A percentile compares a stretch with the other conserved stretches of the same genome.
phyloP scores from a whole-genome alignment of 2,113 vertebrate species.

The Brevimyrus niger region DNA sequence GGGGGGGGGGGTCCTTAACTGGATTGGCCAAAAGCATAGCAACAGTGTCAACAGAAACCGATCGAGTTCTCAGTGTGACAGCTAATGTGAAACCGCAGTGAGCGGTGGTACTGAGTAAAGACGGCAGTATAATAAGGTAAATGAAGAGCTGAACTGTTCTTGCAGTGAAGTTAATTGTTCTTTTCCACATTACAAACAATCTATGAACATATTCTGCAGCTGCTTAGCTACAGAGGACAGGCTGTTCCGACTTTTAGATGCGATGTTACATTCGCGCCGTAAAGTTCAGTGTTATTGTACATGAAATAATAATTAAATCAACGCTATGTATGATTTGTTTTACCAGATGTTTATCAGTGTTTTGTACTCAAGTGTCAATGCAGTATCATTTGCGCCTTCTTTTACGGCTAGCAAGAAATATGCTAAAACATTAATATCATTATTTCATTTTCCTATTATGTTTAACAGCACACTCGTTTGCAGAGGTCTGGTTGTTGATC shows the following conservation, averaged over 20 bases:
- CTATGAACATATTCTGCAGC: neutral
- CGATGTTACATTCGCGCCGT: neutral
- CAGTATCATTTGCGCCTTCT: neutral
- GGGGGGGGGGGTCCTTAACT: neutral
- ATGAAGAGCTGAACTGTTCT: neutral
- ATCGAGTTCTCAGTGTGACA: neutral
- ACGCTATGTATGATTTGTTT: neutral
- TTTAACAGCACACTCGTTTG: neutral
- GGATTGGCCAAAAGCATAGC: slow-evolving; percentile 39
- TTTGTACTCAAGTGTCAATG: neutral
- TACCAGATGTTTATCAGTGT: neutral
- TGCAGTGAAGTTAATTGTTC: neutral
- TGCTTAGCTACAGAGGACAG: neutral
- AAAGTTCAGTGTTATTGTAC: neutral
- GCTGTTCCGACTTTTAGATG: neutral
- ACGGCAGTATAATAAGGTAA: neutral
- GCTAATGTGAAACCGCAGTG: no score
- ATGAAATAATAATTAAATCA: neutral
- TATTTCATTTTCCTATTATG: neutral
- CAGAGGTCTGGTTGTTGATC: neutral
- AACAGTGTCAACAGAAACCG: slow-evolving; percentile 24
- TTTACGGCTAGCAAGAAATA: neutral
- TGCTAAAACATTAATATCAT: neutral
- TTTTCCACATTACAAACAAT: neutral
- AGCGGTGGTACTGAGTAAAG: neutral